These are phyloP conservation scores for Condylostylus longicornis DNA, from an alignment of 1,140 invertebrate genomes.

Conservation along the genomic window DNA sequence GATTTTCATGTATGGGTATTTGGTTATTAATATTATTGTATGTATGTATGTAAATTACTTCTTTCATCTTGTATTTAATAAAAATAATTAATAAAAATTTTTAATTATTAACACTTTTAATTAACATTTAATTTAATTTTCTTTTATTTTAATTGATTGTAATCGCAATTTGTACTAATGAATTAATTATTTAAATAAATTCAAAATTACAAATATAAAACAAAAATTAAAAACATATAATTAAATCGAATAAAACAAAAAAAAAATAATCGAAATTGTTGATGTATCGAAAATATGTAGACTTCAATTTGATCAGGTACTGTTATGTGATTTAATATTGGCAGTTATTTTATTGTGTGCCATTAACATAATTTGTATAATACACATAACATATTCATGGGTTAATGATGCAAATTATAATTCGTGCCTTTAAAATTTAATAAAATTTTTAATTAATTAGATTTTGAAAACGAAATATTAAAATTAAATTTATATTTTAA, in stretches of 20 bases:
- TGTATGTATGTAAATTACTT: too few relatives aligned
- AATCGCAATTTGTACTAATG: constrained; percentile 9
- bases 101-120: constrained; percentile 19
- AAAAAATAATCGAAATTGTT: too few relatives aligned
- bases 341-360: constrained; percentile 46
- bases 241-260: too few relatives aligned
- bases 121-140: constrained; percentile 21
- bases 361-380: constrained; percentile 45
- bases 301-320: constrained; percentile 56
- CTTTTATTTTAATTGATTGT: constrained; percentile 11
- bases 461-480: too few relatives aligned
- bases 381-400: constrained; percentile 37
- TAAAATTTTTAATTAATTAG: neutral
- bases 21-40: too few relatives aligned
- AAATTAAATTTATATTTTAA: neutral
- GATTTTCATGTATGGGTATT: too few relatives aligned
- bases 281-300: constrained; percentile 30
- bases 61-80: too few relatives aligned
- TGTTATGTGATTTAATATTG: constrained; percentile 49
- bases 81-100: too few relatives aligned
- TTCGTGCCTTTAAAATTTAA: constrained; percentile 6
- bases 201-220: constrained; percentile 14
- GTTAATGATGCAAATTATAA: constrained; percentile 14
- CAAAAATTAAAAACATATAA: constrained; percentile 23
- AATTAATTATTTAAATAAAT: constrained; percentile 10